Conservation (phyloP, 2,888 invertebrate species). For the Geotrupes spiniger region DNA sequence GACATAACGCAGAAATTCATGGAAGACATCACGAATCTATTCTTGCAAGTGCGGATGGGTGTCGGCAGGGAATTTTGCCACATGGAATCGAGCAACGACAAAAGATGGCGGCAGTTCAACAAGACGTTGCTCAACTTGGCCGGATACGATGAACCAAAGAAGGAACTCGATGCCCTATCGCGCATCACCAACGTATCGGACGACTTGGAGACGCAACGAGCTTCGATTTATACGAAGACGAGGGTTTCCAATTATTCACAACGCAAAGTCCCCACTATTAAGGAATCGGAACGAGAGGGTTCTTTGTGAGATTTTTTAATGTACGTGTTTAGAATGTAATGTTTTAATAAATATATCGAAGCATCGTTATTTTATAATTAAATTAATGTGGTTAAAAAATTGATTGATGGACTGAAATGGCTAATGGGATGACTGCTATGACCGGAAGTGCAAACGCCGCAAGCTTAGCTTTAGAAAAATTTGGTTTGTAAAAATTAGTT, state of each 20-base stretch:
- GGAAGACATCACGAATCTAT: conserved; percentile 30
- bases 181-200: conserved; percentile 5
- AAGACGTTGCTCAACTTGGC: conserved; percentile 24
- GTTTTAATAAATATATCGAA: too few relatives aligned
- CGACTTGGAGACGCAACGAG: background rate
- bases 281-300: too few relatives aligned
- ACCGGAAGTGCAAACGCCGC: too few relatives aligned
- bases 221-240: conserved; percentile 12
- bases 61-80: conserved; percentile 30
- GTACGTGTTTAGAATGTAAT: too few relatives aligned
- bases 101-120: conserved; percentile 28
- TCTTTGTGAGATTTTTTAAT: too few relatives aligned
- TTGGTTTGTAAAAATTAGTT: too few relatives aligned
- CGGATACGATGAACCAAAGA: conserved; percentile 14
- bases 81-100: conserved; percentile 29
- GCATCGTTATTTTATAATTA: too few relatives aligned
- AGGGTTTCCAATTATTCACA: conserved; percentile 5
- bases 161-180: conserved; percentile 2
- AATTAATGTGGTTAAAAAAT: too few relatives aligned
- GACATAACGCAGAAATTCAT: conserved; percentile 21
- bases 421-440: too few relatives aligned
- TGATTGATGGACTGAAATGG: too few relatives aligned
- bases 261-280: background rate
- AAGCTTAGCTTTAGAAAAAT: too few relatives aligned
- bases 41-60: conserved; percentile 30